phyloP scores from a whole-genome alignment of 2,113 vertebrate species.

The Toxotes chatareus region DNA sequence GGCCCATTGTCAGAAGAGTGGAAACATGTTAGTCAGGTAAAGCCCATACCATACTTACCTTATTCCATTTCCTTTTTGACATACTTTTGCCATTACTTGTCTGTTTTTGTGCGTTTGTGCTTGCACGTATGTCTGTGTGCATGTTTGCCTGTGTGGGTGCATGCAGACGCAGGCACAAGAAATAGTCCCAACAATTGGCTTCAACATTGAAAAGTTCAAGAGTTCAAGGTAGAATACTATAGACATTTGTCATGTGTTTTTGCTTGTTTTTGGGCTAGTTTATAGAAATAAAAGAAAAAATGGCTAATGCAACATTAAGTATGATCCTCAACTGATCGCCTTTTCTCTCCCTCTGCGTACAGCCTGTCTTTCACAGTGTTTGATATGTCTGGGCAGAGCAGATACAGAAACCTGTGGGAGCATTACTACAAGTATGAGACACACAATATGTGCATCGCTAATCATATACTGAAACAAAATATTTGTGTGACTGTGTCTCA shows the following conservation, averaged over 20 bases:
- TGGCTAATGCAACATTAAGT: not conserved
- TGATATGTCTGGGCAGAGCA: slow-evolving; percentile 98
- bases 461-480: not conserved
- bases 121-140: slow-evolving; percentile 23
- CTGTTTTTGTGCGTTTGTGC: slow-evolving; percentile 65
- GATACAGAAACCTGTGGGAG: slow-evolving; percentile 98
- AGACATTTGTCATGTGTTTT: not conserved
- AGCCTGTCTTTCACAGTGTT: slow-evolving; percentile 98
- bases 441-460: not conserved
- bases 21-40: slow-evolving; percentile 84
- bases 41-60: slow-evolving; percentile 32
- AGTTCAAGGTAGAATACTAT: slow-evolving; percentile 89
- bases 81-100: slow-evolving; percentile 73
- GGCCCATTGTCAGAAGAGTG: slow-evolving; percentile 80
- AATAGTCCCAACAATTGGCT: slow-evolving; percentile 98
- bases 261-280: not conserved
- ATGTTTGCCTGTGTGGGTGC: slow-evolving; percentile 7
- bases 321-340: not conserved
- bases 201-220: slow-evolving; percentile 98
- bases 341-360: slow-evolving; percentile 29
- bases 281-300: not conserved
- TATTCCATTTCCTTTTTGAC: slow-evolving; percentile 47
- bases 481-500: not conserved
- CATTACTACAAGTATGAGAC: slow-evolving; percentile 96
- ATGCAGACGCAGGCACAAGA: slow-evolving; percentile 93